These are phyloP conservation scores for Ichneumon xanthorius DNA, from an alignment of 2,888 invertebrate genomes.

Conservation along the genomic window DNA sequence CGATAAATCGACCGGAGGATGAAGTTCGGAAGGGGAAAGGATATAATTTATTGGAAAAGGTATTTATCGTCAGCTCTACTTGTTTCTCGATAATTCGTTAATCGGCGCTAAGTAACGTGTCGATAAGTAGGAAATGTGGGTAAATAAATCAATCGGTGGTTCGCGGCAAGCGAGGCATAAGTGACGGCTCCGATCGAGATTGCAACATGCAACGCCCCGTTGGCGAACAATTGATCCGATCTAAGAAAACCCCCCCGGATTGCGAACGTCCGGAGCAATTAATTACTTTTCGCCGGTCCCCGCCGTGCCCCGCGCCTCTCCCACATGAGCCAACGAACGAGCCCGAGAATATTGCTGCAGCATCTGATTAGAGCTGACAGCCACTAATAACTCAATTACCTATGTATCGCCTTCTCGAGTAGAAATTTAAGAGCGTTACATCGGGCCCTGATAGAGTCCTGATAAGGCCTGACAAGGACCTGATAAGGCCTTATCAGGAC, in stretches of 20 bases:
- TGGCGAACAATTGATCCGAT: constrained; percentile 50
- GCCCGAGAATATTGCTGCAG: background rate
- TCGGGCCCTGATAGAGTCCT: too few species aligned
- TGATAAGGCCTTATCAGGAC: too few species aligned
- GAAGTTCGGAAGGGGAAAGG: constrained; percentile 1
- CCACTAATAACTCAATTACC: constrained; percentile 1
- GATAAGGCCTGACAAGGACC: too few species aligned
- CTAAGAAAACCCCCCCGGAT: constrained; percentile 23
- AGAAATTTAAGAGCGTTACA: too few species aligned
- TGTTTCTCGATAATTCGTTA: constrained; percentile 48
- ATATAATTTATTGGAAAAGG: constrained; percentile 2
- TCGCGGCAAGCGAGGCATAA: constrained; percentile 10
- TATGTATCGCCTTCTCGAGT: background rate
- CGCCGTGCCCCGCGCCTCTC: background rate
- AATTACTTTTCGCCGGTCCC: constrained; percentile 49
- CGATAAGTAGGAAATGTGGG: constrained; percentile 12
- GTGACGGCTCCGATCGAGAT: constrained; percentile 30
- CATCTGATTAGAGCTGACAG: background rate
- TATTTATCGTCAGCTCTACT: constrained; percentile 13
- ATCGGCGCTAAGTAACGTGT: constrained; percentile 42
- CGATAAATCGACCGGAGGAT: background rate
- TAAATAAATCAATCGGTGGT: constrained; percentile 49
- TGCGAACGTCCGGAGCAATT: constrained; percentile 31
- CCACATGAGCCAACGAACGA: constrained; percentile 1
- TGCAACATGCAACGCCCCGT: background rate